Base-by-base conservation (phyloP, 2,113 vertebrate species). In the Alces alces region DNA sequence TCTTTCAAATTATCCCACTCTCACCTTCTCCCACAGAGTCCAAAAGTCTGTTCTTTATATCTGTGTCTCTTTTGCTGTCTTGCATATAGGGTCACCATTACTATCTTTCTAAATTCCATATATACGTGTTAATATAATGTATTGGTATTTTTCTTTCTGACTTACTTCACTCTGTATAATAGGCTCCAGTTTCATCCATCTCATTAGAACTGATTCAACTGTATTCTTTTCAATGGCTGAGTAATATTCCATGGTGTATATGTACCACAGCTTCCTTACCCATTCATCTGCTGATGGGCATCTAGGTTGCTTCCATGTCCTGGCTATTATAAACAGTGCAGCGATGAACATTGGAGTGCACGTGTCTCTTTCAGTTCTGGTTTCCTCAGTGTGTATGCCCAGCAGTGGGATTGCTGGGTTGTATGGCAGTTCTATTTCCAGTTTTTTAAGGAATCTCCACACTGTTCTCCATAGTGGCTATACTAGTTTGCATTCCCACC, bases 1-100 rank as follows among this genome's bases (percentile, higher is more conserved):
- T n/a, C 16, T n/a, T 19, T n/a, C 33, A n/a, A n/a, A 66, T n/a
- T 33, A 66, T n/a, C 16, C 33, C 61, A 66, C 16, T 3, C 61
- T 66, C 7, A 2, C 30, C 33, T 66, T 66, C 61, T n/a, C 16
- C 61, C 33, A 64, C 61, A 66, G 61, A n/a, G 61, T 19, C 33
- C 61, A 66, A 66, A 66, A 66, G 16, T n/a, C 33, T 66, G 15
- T 64, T 64, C 30, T 64, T 64, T 64, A 17, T n/a, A n/a, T n/a
- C 33, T 66, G 33, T 66, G 61, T 66, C 33, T 66, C 33, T n/a
- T 64, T n/a, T 19, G 8, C 33, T n/a, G 33, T n/a, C 61, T 66
- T 1, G 0, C 16, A n/a, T 66, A 66, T n/a, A 66, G 7, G 8
- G 61, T 66, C 33, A n/a, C n/a, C 16, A 1, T 66, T 66, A 19